These are phyloP conservation scores for Xerus inauris DNA, from an alignment of 2,113 vertebrate species.

Conservation along the genomic window DNA sequence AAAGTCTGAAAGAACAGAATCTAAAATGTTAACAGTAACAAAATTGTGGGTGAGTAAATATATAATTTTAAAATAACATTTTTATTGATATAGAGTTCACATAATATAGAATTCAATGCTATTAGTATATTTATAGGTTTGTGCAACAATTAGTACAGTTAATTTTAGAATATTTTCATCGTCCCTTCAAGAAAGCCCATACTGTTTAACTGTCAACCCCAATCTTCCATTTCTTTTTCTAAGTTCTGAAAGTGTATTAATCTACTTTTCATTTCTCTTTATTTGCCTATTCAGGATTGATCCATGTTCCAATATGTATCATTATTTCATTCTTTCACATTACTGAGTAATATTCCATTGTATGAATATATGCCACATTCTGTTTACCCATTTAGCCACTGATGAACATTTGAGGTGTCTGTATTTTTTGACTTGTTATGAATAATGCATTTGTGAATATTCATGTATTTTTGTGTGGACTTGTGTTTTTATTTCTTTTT, in stretches of 20 bases:
- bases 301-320: neutral
- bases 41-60: neutral
- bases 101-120: neutral
- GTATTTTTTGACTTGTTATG: neutral
- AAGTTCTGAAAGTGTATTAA: slow-evolving; percentile 17
- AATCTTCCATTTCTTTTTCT: neutral
- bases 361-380: slow-evolving; percentile 21
- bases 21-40: neutral
- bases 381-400: slow-evolving; percentile 14
- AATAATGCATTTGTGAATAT: neutral
- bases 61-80: neutral
- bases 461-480: neutral
- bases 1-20: slow-evolving; percentile 5
- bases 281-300: slow-evolving; percentile 34
- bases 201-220: neutral
- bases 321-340: slow-evolving; percentile 38
- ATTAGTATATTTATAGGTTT: neutral
- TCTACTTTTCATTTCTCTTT: neutral
- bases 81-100: slow-evolving; percentile 8
- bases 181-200: neutral
- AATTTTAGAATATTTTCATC: slow-evolving; percentile 55
- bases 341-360: neutral
- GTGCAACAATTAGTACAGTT: neutral
- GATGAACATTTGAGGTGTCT: neutral
- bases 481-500: slow-evolving; percentile 53